phyloP scores from a whole-genome alignment of 2,797 vertebrate species.

The Garrulus glandarius region DNA sequence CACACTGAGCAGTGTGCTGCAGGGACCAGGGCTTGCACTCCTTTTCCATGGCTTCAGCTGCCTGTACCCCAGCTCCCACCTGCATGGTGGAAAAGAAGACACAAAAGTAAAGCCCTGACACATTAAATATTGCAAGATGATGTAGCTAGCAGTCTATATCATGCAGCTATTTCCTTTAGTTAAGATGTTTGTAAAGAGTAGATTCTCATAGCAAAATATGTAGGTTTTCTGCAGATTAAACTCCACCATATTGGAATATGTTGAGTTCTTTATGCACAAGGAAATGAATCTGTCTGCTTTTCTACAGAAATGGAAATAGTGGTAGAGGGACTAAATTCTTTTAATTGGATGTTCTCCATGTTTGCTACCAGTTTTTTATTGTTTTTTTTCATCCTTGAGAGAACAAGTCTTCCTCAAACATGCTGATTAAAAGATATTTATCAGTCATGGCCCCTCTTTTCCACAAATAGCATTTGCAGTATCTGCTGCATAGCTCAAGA shows the following conservation, averaged over 20 bases:
- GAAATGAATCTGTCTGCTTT: neutral
- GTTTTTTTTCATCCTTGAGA: neutral
- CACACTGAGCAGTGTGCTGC: neutral
- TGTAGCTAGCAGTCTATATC: neutral
- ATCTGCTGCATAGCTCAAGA: constrained; percentile 15
- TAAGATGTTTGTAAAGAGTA: neutral
- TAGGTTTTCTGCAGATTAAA: neutral
- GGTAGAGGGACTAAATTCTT: neutral
- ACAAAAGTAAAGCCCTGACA: too few relatives aligned
- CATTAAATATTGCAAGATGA: neutral
- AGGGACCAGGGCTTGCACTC: neutral
- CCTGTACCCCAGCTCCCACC: neutral
- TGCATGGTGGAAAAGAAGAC: neutral
- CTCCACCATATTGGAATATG: neutral
- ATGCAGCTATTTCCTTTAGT: neutral
- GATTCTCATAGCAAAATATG: neutral
- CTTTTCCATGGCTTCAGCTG: neutral
- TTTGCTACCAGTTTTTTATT: neutral
- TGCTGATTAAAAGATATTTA: constrained; percentile 68
- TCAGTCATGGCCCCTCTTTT: constrained; percentile 31
- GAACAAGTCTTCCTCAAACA: neutral
- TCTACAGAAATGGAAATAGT: neutral
- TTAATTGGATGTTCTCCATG: neutral
- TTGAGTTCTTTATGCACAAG: neutral
- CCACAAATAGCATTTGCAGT: constrained; percentile 23